Conservation (phyloP, 1,140 invertebrate genomes). For the Nasonia vitripennis region DNA sequence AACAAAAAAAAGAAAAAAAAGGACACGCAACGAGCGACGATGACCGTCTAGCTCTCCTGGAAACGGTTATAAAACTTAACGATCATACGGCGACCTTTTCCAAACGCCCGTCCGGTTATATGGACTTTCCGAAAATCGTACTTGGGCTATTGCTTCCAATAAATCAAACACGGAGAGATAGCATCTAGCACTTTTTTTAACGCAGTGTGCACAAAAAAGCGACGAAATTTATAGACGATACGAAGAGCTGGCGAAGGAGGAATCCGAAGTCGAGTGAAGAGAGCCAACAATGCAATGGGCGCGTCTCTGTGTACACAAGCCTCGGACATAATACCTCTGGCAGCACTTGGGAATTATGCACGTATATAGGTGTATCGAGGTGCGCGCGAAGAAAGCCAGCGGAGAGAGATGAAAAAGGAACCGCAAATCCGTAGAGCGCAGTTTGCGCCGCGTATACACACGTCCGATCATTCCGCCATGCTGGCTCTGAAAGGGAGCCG, state of each 20-base stretch:
- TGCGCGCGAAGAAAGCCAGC: background rate
- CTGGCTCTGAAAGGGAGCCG: constrained; percentile 68
- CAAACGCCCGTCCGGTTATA: constrained; percentile 17
- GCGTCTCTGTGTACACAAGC: background rate
- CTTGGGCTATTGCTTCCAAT: constrained; percentile 45
- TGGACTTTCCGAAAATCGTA: constrained; percentile 47
- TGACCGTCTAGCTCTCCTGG: background rate
- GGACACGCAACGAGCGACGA: too few species aligned
- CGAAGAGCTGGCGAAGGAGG: background rate
- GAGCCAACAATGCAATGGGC: background rate
- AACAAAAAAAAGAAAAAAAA: too few species aligned
- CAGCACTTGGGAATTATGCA: background rate
- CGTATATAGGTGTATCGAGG: background rate
- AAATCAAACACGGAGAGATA: constrained; percentile 48
- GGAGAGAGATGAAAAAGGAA: constrained; percentile 65
- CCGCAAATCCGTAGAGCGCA: constrained; percentile 69
- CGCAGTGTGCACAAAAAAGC: too few species aligned
- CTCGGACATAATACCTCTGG: background rate
- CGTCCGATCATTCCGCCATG: constrained; percentile 74
- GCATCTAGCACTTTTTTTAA: constrained; percentile 8
- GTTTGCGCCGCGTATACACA: constrained; percentile 23
- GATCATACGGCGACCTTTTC: constrained; percentile 30
- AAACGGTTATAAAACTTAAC: constrained; percentile 48
- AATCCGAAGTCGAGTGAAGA: background rate
- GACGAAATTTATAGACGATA: too few species aligned